Evolutionary conservation across 2,797 vertebrate genomes (phyloP).

Genomic region (Molothrus aeneus): DNA sequence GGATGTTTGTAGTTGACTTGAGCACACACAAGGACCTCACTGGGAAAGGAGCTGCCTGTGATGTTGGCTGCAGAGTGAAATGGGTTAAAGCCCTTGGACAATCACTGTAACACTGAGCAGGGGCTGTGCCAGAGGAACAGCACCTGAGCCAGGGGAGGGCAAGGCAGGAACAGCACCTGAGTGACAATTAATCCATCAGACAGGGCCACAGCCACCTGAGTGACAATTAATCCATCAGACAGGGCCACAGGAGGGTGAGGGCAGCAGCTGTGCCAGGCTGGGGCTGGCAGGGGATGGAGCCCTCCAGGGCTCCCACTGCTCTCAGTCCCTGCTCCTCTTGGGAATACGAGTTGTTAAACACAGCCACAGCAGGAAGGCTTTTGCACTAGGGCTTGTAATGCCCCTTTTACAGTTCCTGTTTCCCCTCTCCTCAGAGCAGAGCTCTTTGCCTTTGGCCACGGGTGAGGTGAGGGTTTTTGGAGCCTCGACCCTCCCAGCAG

Average conservation of each 20-base stretch:
- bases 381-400: background rate
- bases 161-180: background rate
- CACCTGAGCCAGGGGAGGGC: background rate
- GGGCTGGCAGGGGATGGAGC: background rate
- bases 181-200: background rate
- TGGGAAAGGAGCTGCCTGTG: background rate
- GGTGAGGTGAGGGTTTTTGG: background rate
- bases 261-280: background rate
- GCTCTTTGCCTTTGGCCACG: background rate
- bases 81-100: background rate
- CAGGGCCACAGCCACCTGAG: background rate
- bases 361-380: slow-evolving; percentile 31
- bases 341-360: background rate
- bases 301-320: background rate
- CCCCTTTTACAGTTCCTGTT: background rate
- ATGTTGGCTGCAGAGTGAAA: background rate
- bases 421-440: background rate
- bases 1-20: background rate
- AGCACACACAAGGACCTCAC: background rate
- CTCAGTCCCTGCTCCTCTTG: background rate
- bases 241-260: background rate
- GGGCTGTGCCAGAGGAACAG: background rate
- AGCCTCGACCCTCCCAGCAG: background rate
- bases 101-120: fast-evolving
- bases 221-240: background rate